Evolutionary conservation across 2,888 invertebrate genomes (phyloP), one percentile per base, ranked within the genome.

Genomic region (Agrochola circellaris): DNA sequence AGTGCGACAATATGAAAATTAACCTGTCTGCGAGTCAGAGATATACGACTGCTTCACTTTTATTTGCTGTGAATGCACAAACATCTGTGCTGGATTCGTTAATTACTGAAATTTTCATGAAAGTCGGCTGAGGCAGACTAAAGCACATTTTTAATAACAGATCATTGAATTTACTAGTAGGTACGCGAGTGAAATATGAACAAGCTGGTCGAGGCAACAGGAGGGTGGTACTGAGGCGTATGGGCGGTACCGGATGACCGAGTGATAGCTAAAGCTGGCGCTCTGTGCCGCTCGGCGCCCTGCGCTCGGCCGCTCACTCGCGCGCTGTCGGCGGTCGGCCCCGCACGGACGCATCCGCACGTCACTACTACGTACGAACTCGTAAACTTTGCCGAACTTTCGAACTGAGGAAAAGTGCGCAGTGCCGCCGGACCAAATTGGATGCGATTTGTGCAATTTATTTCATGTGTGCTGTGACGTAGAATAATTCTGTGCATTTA

Each of bases 371-470:
- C 84, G 76, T 79, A 67, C 81, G 73, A 77, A 75, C 81, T 82
- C 89, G 89, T 82, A 93, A 93, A 92, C 91, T 93, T 93, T 93
- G 76, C 76, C 89, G 89, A 88, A 90, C 90, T 91, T 88, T 71
- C 79, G 79, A 85, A 88, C 87, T 85, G 73, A 77, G 67, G 48
- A 83, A 84, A 87, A 89, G 88, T 89, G 91, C 88, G 87, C 89
- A 83, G 90, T 91, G 90, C 87, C 26, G 84, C 45, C 76, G 78
- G 72, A 84, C 79, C 61, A 90, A 89, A 89, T 92, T 88, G 91
- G 90, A 90, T 92, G 91, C 90, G 91, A 93, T 92, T 92, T 93
- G 92, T 93, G 91, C 83, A 88, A 91, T 90, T 91, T 90, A 89
- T 89, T 77, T 73, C 75, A 77, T 85, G 81, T 88, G 88, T 84